These are phyloP conservation scores for Chironomus tepperi DNA, from an alignment of 1,140 invertebrate genomes.

Conservation along the genomic window DNA sequence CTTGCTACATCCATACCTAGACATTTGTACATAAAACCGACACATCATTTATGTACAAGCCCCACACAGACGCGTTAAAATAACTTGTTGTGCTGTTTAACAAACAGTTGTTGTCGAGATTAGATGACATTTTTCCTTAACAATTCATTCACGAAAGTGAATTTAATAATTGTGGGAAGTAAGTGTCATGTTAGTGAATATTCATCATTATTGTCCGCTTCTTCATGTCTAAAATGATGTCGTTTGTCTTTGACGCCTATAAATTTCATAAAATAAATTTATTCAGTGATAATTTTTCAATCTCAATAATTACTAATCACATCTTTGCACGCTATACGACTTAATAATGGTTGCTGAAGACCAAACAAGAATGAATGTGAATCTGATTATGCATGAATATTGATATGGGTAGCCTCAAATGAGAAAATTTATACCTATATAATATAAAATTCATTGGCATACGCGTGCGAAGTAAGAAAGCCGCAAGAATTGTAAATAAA, in stretches of 20 bases:
- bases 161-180: neutral
- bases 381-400: neutral
- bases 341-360: too few relatives aligned
- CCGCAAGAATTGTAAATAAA: neutral
- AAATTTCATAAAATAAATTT: neutral
- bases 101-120: too few relatives aligned
- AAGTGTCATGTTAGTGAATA: neutral
- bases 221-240: neutral
- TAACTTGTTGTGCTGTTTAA: too few relatives aligned
- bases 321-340: neutral
- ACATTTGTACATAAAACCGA: too few relatives aligned
- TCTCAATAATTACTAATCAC: slow-evolving; percentile 5
- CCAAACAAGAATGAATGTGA: too few relatives aligned
- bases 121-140: too few relatives aligned
- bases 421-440: neutral
- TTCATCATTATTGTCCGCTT: neutral
- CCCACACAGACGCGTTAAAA: too few relatives aligned
- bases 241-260: neutral
- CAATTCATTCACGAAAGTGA: too few relatives aligned
- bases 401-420: neutral
- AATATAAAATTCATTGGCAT: neutral
- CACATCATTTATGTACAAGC: too few relatives aligned
- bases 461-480: slow-evolving; percentile 5
- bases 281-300: neutral
- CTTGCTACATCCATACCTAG: too few relatives aligned